Evolutionary conservation across 2,888 invertebrate species (phyloP), one percentile per base, ranked within the genome.

Genomic region (Cryptus viduatorius): DNA sequence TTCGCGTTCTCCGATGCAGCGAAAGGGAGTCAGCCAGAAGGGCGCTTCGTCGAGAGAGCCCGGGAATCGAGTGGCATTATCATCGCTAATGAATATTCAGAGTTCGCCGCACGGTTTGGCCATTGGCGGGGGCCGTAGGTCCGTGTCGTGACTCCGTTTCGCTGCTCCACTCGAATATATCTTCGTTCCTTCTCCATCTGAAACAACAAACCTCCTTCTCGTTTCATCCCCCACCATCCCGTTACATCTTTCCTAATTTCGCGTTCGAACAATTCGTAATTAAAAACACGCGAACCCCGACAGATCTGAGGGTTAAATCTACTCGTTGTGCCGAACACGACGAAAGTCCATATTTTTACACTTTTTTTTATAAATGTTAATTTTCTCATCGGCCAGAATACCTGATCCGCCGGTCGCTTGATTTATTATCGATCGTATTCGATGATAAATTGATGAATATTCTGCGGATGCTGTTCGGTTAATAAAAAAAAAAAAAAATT

Each of bases 81-180:
- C 90, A 89, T 90, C 87, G 84, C 90, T 90, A 90, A 91, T 91
- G 92, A 92, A 92, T 92, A 92, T 92, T 92, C 92, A 92, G 90
- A 61, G 61, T 61, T 61, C 90, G 90, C 89, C 88, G 90, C 87
- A 85, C 87, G 89, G 87, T 88, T 89, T 89, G 89, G 84, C 87
- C 88, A 90, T 88, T 87, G 89, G 84, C 86, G 88, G 86, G 69
- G 80, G 73, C 61, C 83, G 83, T 85, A 86, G 86, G 86, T 83
- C 87, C 88, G 84, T 90, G 89, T 89, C 90, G 90, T 88, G 90
- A 90, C 89, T 89, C 83, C 82, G 72, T 67, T 85, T 65, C 85
- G 19, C 81, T 16, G 50, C 12, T 68, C 68, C 8, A 56, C 64
- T 37, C 53, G 5, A 31, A 61, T 72, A 72, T 24, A 61, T n/a